phyloP scores from a whole-genome alignment of 1,140 invertebrate genomes.

The Hyles euphorbiae region DNA sequence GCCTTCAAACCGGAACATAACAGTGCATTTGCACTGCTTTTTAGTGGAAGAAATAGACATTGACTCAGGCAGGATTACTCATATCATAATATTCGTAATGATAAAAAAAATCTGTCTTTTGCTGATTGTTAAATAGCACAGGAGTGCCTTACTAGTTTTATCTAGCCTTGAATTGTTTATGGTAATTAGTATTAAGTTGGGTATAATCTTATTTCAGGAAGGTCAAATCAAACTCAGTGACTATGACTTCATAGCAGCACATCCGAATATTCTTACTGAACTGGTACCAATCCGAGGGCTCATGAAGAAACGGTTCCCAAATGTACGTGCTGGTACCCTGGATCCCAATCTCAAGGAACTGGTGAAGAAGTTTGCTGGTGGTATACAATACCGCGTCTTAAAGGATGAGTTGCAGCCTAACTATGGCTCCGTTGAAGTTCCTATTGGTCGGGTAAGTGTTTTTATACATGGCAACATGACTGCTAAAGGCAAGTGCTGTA shows the following conservation, averaged over 20 bases:
- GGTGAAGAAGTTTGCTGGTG: conserved; percentile 79
- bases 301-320: conserved; percentile 86
- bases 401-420: conserved; percentile 81
- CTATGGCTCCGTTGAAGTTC: conserved; percentile 80
- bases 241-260: conserved; percentile 84
- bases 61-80: no score
- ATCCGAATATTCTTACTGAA: conserved; percentile 86
- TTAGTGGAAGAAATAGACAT: no score
- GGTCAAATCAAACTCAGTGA: conserved; percentile 82
- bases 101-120: no score
- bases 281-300: conserved; percentile 83
- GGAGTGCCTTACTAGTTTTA: no score
- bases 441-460: conserved; percentile 80
- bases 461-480: neutral
- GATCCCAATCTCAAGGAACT: conserved; percentile 77
- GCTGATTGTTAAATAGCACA: no score
- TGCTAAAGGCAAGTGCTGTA: no score
- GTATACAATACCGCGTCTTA: conserved; percentile 79
- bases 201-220: conserved; percentile 60
- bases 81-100: no score
- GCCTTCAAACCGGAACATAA: no score
- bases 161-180: no score
- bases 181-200: neutral
- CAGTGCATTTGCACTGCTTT: no score
- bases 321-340: conserved; percentile 80